Percentiles rank a stretch among this genome's conserved stretches.
These are phyloP conservation scores for Hydrophis major DNA, from an alignment of 2,797 vertebrate species.

Conservation along the genomic window DNA sequence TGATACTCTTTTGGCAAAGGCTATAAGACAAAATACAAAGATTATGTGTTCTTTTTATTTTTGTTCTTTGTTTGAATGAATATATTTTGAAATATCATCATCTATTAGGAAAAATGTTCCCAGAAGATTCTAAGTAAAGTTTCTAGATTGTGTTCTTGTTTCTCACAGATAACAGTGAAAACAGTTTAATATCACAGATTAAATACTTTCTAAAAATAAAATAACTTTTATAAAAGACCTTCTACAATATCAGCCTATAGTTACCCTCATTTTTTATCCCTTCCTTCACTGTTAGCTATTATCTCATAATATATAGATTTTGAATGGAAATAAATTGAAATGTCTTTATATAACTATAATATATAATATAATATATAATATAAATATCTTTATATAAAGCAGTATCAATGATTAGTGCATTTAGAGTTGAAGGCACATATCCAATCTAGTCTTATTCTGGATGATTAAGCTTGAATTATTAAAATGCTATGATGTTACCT, in stretches of 20 bases:
- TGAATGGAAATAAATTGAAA: not conserved
- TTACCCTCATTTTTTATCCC: not conserved
- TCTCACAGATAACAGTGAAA: no score
- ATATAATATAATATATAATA: no score
- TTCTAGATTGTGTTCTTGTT: not conserved
- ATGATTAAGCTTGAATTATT: not conserved
- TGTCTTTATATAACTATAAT: not conserved
- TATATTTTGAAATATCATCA: not conserved
- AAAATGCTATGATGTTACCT: not conserved
- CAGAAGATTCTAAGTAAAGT: not conserved
- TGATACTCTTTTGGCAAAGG: conserved; percentile 92
- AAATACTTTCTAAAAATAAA: not conserved
- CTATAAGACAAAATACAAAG: conserved; percentile 67
- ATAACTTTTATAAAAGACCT: not conserved
- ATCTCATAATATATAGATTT: not conserved
- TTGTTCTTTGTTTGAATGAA: not conserved
- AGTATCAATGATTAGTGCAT: not conserved
- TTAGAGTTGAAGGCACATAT: not conserved
- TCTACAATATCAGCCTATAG: not conserved
- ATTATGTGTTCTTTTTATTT: conserved; percentile 12
- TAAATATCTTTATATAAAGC: no score
- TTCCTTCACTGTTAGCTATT: not conserved
- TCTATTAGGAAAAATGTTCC: not conserved
- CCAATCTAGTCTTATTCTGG: not conserved
- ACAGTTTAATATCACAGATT: not conserved